Base-by-base conservation (phyloP, 2,113 vertebrate species). In the Candoia aspera region DNA sequence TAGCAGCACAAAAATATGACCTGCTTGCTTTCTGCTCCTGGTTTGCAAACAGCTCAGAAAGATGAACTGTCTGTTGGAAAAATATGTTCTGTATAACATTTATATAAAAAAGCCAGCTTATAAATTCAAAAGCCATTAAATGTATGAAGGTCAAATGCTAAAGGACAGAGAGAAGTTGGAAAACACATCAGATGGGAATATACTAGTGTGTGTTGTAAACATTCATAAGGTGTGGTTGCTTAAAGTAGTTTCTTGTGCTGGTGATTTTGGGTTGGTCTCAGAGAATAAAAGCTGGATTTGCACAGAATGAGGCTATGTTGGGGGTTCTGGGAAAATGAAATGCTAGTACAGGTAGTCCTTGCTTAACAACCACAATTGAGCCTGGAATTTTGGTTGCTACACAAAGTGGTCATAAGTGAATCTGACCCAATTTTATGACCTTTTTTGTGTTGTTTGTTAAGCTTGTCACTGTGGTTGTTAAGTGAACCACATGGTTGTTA, bases 41-140 rank as follows among this genome's bases (percentile, higher is more conserved):
- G 0, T 90, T 54, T 93, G 8, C 53, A 94, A 96, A 86, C n/a
- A 87, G 6, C 24, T 90, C 94, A 92, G 79, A 92, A 93, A 93
- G 46, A 91, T 21, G 90, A 90, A 1, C 2, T 68, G 29, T 68
- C 64, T 73, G 29, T 19, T 73, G 68, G n/a, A 73, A 6, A 93
- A 26, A 92, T 92, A 6, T 88, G 13, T 0, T 2, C 60, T 3
- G 46, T 62, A 91, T 91, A 94, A 29, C 64, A 85, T 73, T 21
- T 53, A 1, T 12, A 2, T 84, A 29, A 11, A 24, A 33, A 94
- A 84, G 0, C 33, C 19, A 49, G 26, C 12, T 79, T 90, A 92
- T 94, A 94, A 93, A 84, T 93, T 6, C 49, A 83, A 8, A 90
- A 57, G 1, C 3, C 84, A 49, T 85, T 29, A 92, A 89, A 92